Base-by-base conservation (phyloP, 2,797 vertebrate species). In the Hyperoplus lanceolatus region DNA sequence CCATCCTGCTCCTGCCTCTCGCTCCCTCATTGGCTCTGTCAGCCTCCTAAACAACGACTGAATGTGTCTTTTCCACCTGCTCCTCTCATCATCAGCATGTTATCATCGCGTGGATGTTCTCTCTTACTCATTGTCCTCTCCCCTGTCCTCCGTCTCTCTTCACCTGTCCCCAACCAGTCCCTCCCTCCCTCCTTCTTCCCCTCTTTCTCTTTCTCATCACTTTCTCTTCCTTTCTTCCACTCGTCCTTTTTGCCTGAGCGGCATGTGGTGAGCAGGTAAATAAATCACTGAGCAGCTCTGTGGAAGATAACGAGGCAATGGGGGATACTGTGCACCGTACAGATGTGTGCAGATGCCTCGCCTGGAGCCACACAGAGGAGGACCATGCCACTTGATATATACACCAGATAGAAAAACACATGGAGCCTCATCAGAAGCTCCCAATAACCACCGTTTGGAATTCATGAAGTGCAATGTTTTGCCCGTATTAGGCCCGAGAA, bases 231-330 rank as follows among this genome's bases (percentile, higher is more conserved):
- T 68, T 75, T 81, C 71, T 68, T 80, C 80, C 60, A 57, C 46
- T 71, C 46, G 49, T 89, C 80, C 71, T 86, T 86, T 85, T 87
- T 80, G 82, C 86, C 84, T 91, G 89, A 89, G 85, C 80, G 76
- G 75, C 83, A 76, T 84, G 85, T 72, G 74, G 89, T 51, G 85
- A 87, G 91, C 90, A 93, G 92, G 93, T 93, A 93, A 94, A 95
- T 95, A 95, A 95, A 95, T 95, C 93, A 95, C 92, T 68, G 88
- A 94, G 92, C 90, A 91, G 93, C 92, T 90, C 89, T 87, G 86
- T 83, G 88, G 80, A 65, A 93, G 94, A 94, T 95, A 95, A 95
- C 87, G 89, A 94, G 94, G 87, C 94, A 89, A 86, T 67, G 45
- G 93, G 93, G 94, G 92, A 93, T 93, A 90, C 78, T 82, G 64